These are phyloP conservation scores for Zosterops hypoxanthus DNA, from an alignment of 2,113 vertebrate genomes.

Conservation along the genomic window DNA sequence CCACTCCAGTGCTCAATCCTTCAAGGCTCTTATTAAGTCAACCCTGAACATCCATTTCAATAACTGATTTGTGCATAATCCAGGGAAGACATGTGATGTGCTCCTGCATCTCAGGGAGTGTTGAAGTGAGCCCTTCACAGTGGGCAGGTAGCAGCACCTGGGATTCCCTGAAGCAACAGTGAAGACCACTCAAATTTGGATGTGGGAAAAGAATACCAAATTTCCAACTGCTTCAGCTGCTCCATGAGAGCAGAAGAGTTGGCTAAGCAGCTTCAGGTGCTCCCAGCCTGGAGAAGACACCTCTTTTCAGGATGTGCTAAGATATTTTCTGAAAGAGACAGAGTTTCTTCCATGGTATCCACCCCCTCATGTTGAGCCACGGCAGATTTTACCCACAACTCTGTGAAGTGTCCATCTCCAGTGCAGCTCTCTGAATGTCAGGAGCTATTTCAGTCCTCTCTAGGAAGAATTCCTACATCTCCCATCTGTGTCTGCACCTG, in stretches of 20 bases:
- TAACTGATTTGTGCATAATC: background rate
- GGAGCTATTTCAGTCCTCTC: conserved; percentile 53
- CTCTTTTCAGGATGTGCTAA: background rate
- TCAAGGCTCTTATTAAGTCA: background rate
- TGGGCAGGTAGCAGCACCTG: background rate
- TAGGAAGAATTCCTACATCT: conserved; percentile 59
- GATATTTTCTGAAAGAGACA: background rate
- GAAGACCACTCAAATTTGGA: background rate
- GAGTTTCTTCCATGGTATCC: background rate
- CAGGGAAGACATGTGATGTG: background rate
- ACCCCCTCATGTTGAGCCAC: background rate
- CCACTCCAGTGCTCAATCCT: background rate
- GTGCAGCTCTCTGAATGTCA: conserved; percentile 54
- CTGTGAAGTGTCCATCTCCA: conserved; percentile 61
- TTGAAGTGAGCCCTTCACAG: background rate
- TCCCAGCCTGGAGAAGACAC: background rate
- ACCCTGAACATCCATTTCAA: background rate
- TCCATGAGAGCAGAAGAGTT: background rate
- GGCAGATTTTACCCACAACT: background rate
- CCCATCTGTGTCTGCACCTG: conserved; percentile 66
- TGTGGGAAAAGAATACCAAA: background rate
- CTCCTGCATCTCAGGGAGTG: background rate
- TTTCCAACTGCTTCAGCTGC: background rate
- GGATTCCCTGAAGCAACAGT: background rate
- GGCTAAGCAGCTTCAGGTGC: background rate